phyloP scores from a whole-genome alignment of 2,888 invertebrate species.

The Pachliopta kotzebuea region DNA sequence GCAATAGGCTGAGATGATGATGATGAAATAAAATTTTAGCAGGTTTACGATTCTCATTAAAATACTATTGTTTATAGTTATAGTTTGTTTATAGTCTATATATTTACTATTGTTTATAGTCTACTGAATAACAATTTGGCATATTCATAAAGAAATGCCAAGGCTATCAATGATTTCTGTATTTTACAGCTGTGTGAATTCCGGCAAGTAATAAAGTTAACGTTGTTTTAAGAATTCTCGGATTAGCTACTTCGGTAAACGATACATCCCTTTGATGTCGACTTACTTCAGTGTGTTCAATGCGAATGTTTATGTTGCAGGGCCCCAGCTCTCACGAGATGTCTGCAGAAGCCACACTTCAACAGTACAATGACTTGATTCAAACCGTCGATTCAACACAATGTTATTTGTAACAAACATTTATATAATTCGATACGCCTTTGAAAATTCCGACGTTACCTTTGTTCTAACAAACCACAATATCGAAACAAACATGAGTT shows the following conservation, averaged over 20 bases:
- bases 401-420: conserved; percentile 53
- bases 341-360: conserved; percentile 62
- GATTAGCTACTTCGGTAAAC: not conserved
- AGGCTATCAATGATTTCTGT: not conserved
- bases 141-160: conserved; percentile 2
- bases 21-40: not conserved
- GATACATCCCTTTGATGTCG: conserved; percentile 26
- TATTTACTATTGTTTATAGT: not conserved
- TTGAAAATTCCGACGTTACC: conserved; percentile 50
- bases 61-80: not conserved
- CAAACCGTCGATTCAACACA: conserved; percentile 33
- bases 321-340: conserved; percentile 71
- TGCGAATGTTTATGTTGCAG: conserved; percentile 56
- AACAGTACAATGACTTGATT: conserved; percentile 71
- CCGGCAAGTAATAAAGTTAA: conserved; percentile 8
- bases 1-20: no score
- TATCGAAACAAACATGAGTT: conserved; percentile 34
- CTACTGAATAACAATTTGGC: conserved; percentile 1
- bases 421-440: conserved; percentile 57
- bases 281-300: conserved; percentile 17
- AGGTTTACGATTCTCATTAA: not conserved
- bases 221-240: conserved; percentile 11
- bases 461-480: conserved; percentile 38
- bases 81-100: no score
- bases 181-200: conserved; percentile 2